These are phyloP conservation scores for Drosophila kepulauana DNA, from an alignment of 1,140 invertebrate species.

Conservation along the genomic window DNA sequence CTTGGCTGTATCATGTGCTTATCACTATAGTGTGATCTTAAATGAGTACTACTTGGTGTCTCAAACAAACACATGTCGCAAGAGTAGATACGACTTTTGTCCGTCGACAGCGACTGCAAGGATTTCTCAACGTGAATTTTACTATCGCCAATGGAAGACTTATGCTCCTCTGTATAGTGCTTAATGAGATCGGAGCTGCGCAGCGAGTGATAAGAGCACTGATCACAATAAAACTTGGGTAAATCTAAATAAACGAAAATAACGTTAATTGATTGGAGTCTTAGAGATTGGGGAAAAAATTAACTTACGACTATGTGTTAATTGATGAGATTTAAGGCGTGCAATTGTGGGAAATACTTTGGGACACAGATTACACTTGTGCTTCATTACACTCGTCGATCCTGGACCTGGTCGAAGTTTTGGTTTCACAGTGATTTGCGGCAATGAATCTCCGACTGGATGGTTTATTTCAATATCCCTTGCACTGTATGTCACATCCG, in stretches of 20 bases:
- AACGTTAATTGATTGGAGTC: not conserved
- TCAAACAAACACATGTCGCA: conserved; percentile 80
- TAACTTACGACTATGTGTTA: conserved; percentile 75
- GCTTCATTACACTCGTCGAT: conserved; percentile 36
- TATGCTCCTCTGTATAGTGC: conserved; percentile 67
- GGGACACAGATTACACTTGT: conserved; percentile 68
- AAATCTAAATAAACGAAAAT: conserved; percentile 57
- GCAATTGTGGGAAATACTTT: conserved; percentile 62
- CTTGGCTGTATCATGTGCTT: conserved; percentile 59
- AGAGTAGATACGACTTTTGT: conserved; percentile 44
- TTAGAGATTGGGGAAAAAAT: not conserved
- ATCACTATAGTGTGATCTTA: conserved; percentile 60
- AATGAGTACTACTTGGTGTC: conserved; percentile 35
- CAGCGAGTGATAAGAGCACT: conserved; percentile 69
- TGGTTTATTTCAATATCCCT: conserved; percentile 72
- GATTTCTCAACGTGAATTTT: conserved; percentile 2
- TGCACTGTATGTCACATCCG: conserved; percentile 8
- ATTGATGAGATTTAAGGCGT: conserved; percentile 74
- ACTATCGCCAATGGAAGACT: conserved; percentile 21
- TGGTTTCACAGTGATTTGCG: conserved; percentile 48
- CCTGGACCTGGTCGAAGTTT: conserved; percentile 27
- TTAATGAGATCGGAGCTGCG: conserved; percentile 70
- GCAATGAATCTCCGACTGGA: conserved; percentile 52
- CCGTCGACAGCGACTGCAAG: not conserved
- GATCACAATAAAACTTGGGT: conserved; percentile 79